Percentiles rank a stretch among this genome's conserved stretches.
Evolutionary conservation across 2,797 vertebrate genomes (phyloP).

Genomic region (Semaprochilodus insignis): DNA sequence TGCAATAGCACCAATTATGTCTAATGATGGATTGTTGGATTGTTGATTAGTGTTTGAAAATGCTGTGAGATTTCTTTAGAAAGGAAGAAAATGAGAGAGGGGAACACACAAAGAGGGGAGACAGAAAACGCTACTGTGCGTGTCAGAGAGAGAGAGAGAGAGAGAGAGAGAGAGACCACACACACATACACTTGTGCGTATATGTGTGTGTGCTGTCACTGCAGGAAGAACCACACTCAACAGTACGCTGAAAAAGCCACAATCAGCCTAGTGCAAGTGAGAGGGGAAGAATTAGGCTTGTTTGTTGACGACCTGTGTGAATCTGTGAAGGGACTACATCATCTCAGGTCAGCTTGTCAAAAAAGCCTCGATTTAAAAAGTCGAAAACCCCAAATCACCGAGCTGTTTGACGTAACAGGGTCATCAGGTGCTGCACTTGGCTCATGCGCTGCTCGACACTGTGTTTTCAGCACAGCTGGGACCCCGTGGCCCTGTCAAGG

Average conservation of each 20-base stretch:
- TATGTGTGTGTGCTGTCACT: conserved; percentile 17
- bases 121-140: neutral
- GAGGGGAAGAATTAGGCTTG: conserved; percentile 30
- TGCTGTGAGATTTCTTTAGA: conserved; percentile 42
- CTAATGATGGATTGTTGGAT: conserved; percentile 64
- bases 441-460: neutral
- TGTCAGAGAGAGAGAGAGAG: conserved; percentile 1
- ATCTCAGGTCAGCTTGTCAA: conserved; percentile 11
- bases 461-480: neutral
- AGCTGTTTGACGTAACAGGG: neutral
- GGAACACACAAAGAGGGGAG: neutral
- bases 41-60: conserved; percentile 66
- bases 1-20: conserved; percentile 74
- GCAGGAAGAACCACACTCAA: conserved; percentile 29
- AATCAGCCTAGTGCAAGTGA: conserved; percentile 46
- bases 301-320: conserved; percentile 28
- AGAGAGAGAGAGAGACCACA: conserved; percentile 29
- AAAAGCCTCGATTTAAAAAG: conserved; percentile 20
- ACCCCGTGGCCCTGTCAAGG: neutral
- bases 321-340: conserved; percentile 4
- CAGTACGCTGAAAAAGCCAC: conserved; percentile 45
- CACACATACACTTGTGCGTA: conserved; percentile 11
- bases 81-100: conserved; percentile 1
- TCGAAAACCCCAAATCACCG: conserved; percentile 15
- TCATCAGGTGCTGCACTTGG: conserved; percentile 24